Percentiles rank a stretch among this genome's conserved stretches.
phyloP scores from a whole-genome alignment of 2,888 invertebrate genomes.

The Heliconius cydno region DNA sequence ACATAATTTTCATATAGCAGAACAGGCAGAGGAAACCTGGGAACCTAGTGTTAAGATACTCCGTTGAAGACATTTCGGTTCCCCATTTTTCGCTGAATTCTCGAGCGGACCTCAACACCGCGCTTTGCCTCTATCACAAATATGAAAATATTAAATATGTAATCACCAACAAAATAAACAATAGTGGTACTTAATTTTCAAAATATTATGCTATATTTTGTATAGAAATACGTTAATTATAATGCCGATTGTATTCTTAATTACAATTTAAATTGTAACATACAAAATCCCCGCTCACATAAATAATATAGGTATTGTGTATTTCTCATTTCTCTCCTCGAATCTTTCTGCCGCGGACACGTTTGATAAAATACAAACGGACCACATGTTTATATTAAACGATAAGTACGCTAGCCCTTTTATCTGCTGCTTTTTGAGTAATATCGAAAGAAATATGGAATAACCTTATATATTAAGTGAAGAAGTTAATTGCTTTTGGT shows the following conservation, averaged over 20 bases:
- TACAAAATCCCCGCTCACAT: not conserved
- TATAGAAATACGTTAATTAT: not conserved
- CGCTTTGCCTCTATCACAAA: too few species aligned
- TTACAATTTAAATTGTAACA: slow-evolving; percentile 9
- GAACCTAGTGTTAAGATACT: too few species aligned
- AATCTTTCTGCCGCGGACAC: slow-evolving; percentile 16
- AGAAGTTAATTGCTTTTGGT: not conserved
- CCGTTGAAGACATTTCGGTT: too few species aligned
- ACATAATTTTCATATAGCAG: too few species aligned
- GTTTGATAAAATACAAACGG: not conserved
- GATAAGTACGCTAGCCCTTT: not conserved
- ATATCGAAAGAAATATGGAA: not conserved
- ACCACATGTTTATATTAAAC: slow-evolving; percentile 13
- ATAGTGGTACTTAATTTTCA: not conserved
- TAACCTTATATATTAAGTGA: not conserved
- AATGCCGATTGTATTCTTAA: not conserved
- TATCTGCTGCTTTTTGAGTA: not conserved
- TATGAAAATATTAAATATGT: too few species aligned
- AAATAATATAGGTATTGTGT: not conserved
- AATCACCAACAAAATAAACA: too few species aligned
- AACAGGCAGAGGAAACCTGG: too few species aligned
- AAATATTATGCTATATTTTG: not conserved
- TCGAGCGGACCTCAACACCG: too few species aligned
- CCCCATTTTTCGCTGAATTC: too few species aligned
- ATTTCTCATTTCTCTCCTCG: not conserved